Base-by-base conservation (phyloP, 2,888 invertebrate species). In the Drosophila peninsularis region DNA sequence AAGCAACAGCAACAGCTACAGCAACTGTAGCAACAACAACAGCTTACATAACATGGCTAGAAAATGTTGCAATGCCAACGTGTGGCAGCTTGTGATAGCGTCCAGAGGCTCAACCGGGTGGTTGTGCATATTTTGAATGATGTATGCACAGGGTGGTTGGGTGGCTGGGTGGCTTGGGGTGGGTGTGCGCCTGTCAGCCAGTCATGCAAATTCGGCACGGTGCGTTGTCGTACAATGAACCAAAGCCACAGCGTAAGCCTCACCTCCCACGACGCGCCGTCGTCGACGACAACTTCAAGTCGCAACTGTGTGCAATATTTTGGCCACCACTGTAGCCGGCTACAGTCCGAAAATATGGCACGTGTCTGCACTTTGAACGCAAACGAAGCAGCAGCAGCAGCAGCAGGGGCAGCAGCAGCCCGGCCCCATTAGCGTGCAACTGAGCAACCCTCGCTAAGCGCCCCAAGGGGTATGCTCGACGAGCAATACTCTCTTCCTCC, bases 291-390 rank as follows among this genome's bases (percentile, higher is more conserved):
- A 82, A 49, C 60, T 49, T 54, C 32, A 68, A 56, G 36, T 27
- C 55, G 55, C 54, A 55, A 61, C 54, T 32, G 52, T 69, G 52
- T 53, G 62, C 80, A 73, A 80, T 77, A 78, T 70, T 79, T 58
- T 54, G 68, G 79, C 58, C 79, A 67, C 50, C 67, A 86, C 63
- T 82, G 86, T 86, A 66, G 54, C 39, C 27, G 30, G 11, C 36
- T 30, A 30, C 42, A 44, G 57, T 21, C 34, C 19, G 11, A 11
- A 30, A 56, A 64, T 71, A 44, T 61, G 89, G 83, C 89, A 89
- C 89, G 89, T 89, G 89, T 89, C 90, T 80, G 89, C 89, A 90
- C 89, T 89, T 86, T 86, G 79, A 78, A 66, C 74, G 67, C 75
- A 83, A 87, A 82, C 86, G 79, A 76, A 75, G 78, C 87, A 78